Evolutionary conservation across 2,113 vertebrate genomes (phyloP).

Genomic region (Hyla sarda): DNA sequence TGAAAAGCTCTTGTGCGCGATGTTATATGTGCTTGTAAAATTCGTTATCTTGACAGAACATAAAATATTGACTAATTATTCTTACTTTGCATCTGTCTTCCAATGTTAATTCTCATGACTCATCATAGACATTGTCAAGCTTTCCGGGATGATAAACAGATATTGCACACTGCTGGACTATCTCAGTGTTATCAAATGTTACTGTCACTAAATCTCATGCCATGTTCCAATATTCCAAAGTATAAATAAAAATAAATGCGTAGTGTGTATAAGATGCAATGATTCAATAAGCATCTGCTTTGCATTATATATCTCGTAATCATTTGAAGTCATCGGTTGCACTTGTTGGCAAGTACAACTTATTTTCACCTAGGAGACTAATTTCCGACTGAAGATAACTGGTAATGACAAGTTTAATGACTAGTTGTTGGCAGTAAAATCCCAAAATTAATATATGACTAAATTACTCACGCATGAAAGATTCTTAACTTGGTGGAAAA

Average conservation of each 20-base stretch:
- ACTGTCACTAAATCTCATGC: constrained; percentile 10
- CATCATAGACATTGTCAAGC: neutral
- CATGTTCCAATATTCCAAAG: neutral
- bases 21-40: neutral
- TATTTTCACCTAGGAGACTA: constrained; percentile 49
- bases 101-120: constrained; percentile 16
- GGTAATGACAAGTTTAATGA: constrained; percentile 39
- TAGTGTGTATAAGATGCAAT: neutral
- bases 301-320: constrained; percentile 33
- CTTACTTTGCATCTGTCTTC: constrained; percentile 2
- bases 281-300: constrained; percentile 24
- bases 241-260: neutral
- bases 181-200: neutral
- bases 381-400: constrained; percentile 45
- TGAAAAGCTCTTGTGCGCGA: neutral
- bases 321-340: constrained; percentile 3
- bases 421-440: constrained; percentile 32
- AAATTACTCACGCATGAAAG: constrained; percentile 40
- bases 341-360: constrained; percentile 23
- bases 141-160: neutral
- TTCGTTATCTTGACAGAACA: constrained; percentile 1
- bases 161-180: neutral
- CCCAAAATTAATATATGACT: constrained; percentile 18
- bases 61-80: neutral
- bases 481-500: constrained; percentile 37